phyloP scores from a whole-genome alignment of 35 echinoderm and acorn worm species.

The Acanthaster planci region DNA sequence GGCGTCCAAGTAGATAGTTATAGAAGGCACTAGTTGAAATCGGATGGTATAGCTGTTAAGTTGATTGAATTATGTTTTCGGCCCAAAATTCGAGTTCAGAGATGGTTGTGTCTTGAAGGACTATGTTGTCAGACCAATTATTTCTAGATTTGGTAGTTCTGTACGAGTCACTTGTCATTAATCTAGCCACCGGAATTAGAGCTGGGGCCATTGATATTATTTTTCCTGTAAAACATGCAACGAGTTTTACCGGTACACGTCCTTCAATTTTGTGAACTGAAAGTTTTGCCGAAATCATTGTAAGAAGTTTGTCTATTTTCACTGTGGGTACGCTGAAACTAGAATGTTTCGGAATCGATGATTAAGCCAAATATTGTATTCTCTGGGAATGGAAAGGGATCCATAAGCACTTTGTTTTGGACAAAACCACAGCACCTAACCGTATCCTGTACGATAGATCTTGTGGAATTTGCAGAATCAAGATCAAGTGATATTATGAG shows the following conservation, averaged over 20 bases:
- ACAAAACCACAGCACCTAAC: not conserved
- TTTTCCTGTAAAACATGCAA: slow-evolving; percentile 26
- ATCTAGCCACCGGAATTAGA: slow-evolving; percentile 6
- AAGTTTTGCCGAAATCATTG: not conserved
- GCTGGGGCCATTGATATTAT: slow-evolving; percentile 16
- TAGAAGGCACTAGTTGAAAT: slow-evolving; percentile 6
- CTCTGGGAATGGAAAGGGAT: too few species aligned
- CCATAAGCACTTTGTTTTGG: slow-evolving; percentile 4
- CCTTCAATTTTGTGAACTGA: not conserved
- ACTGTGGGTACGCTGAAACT: slow-evolving; percentile 25
- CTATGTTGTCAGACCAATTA: not conserved
- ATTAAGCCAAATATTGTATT: slow-evolving; percentile 21
- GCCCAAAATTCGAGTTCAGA: not conserved
- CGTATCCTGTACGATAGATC: not conserved
- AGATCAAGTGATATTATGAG: slow-evolving; percentile 1
- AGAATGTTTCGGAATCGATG: slow-evolving; percentile 28
- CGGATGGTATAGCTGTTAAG: slow-evolving; percentile 30
- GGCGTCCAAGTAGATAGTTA: slow-evolving; percentile 41
- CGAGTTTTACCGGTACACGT: not conserved
- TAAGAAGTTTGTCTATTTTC: slow-evolving; percentile 18
- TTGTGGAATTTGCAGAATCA: not conserved
- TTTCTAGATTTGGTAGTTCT: not conserved
- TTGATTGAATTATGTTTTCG: slow-evolving; percentile 5
- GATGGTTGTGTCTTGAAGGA: not conserved
- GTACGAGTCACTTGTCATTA: slow-evolving; percentile 15